phyloP scores from a whole-genome alignment of 2,888 invertebrate species.

The Drosophila testacea region DNA sequence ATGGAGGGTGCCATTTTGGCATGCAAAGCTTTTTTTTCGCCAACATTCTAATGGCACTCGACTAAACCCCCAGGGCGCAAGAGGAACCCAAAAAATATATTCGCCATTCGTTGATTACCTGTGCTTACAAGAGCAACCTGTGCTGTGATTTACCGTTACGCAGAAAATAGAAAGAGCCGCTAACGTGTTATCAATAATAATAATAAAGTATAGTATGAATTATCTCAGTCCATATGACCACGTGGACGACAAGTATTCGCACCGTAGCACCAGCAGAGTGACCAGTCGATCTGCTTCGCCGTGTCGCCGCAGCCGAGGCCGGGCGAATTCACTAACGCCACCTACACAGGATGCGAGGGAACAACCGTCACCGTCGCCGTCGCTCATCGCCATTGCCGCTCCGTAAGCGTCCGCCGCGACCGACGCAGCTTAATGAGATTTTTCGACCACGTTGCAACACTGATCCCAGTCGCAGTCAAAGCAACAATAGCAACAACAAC shows the following conservation, averaged over 20 bases:
- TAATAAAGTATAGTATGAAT: conserved; percentile 33
- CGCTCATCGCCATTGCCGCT: conserved; percentile 29
- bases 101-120: conserved; percentile 35
- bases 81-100: background rate
- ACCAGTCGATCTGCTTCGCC: conserved; percentile 52
- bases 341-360: conserved; percentile 35
- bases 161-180: conserved; percentile 5
- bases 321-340: conserved; percentile 51
- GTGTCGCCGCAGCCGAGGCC: conserved; percentile 28
- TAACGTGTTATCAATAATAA: conserved; percentile 20
- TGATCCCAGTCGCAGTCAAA: conserved; percentile 56
- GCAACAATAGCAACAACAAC: conserved; percentile 17
- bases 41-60: conserved; percentile 8
- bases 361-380: background rate
- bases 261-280: conserved; percentile 14
- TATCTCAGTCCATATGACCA: conserved; percentile 26
- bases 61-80: background rate
- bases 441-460: conserved; percentile 74
- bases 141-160: conserved; percentile 27
- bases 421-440: conserved; percentile 57
- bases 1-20: conserved; percentile 34
- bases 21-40: conserved; percentile 24
- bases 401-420: conserved; percentile 50
- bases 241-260: conserved; percentile 13
- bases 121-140: conserved; percentile 14